Evolutionary conservation across 2,113 vertebrate genomes (phyloP), one percentile per base, ranked within the genome.

Genomic region (Solenodon paradoxus): DNA sequence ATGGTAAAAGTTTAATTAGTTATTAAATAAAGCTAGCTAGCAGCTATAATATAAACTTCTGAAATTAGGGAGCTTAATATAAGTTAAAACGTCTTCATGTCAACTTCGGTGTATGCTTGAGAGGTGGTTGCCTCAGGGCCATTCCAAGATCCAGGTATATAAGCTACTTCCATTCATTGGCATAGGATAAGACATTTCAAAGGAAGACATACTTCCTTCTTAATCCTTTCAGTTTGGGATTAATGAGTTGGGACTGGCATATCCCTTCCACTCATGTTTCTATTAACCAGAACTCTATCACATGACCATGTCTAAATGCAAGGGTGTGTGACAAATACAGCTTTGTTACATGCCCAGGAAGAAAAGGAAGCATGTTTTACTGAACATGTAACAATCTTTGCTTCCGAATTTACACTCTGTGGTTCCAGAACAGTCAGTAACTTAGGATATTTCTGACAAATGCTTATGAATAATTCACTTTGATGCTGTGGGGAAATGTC

Each of bases 381-480:
- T 72, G 72, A 94, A 90, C 71, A 90, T 38, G n/a, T 63, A 78
- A 42, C 72, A 72, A 81, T 92, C 81, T 92, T 84, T 84, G 61
- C 71, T 66, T 93, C 57, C 68, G 79, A 80, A 88, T 94, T 88
- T 93, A 75, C 97, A 88, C 83, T 38, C 92, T 93, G 47, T 86
- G 80, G 47, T 97, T 97, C 90, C 61, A 95, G 94, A 97, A 96
- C 90, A 97, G 78, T 95, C 95, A 68, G 77, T 84, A 95, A 96
- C 84, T 30, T 95, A 95, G 88, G 92, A 88, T 97, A 96, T 97
- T 97, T 95, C 90, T 96, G 96, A 97, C 87, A 96, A 97, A 96
- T 53, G 84, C 84, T 97, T 92, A 97, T 97, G 94, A 97, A 97
- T 97, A 95, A 97, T 97, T 97, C 84, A 97, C 95, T 96, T 96